Evolutionary conservation across 2,888 invertebrate genomes (phyloP).

Genomic region (Antheraea assamensis): DNA sequence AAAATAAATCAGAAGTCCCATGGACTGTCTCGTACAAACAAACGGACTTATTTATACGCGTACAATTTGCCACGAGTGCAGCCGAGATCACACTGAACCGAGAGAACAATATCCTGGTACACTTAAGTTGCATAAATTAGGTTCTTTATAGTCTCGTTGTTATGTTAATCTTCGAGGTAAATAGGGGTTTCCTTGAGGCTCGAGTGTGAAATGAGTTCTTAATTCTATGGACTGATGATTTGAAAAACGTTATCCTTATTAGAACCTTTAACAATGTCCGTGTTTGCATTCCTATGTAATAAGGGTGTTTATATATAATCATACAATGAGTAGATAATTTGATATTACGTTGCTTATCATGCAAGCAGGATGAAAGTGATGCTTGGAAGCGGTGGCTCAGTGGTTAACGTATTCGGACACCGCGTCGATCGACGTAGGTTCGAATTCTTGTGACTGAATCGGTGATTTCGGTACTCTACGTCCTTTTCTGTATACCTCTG

Average conservation of each 20-base stretch:
- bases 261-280: not conserved
- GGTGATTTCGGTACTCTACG: too few relatives aligned
- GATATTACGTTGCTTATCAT: not conserved
- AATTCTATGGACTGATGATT: conserved; percentile 13
- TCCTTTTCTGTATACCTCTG: too few relatives aligned
- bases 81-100: conserved; percentile 27
- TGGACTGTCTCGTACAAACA: too few relatives aligned
- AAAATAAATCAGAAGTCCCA: too few relatives aligned
- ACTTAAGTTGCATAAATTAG: conserved; percentile 51
- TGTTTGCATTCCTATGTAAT: conserved; percentile 7
- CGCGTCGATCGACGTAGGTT: too few relatives aligned
- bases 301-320: not conserved
- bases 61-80: conserved; percentile 18
- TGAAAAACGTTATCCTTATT: conserved; percentile 21
- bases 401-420: too few relatives aligned
- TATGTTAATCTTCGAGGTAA: conserved; percentile 58
- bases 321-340: not conserved
- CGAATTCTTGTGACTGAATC: too few relatives aligned
- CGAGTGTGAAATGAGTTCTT: conserved; percentile 12
- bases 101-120: conserved; percentile 33
- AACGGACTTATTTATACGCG: too few relatives aligned
- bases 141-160: conserved; percentile 51
- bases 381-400: too few relatives aligned
- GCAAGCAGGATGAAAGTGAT: not conserved
- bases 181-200: conserved; percentile 50